phyloP scores from a whole-genome alignment of 2,888 invertebrate species.

The Papilio elwesi region DNA sequence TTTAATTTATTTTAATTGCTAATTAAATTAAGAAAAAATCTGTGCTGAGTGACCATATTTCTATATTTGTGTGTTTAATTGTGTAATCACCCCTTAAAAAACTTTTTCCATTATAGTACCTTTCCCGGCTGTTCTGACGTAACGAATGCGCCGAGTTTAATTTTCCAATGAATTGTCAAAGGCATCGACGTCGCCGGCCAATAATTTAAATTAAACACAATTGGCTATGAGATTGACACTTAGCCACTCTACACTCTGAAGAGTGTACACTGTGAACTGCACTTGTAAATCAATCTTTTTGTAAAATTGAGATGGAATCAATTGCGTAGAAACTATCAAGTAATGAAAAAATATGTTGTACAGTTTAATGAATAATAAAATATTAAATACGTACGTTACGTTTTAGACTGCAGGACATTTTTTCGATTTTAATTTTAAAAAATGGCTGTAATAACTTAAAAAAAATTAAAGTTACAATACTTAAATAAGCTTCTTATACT shows the following conservation, averaged over 20 bases:
- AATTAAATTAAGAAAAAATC: too few species aligned
- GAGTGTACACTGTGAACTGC: too few species aligned
- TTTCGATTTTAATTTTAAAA: neutral
- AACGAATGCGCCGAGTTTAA: constrained; percentile 43
- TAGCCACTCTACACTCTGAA: constrained; percentile 17
- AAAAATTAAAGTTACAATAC: too few species aligned
- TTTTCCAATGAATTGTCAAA: constrained; percentile 47
- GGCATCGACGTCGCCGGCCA: constrained; percentile 43
- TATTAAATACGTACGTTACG: neutral
- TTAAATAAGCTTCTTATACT: too few species aligned
- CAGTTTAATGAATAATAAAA: neutral
- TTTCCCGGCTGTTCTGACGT: constrained; percentile 39
- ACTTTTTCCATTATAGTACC: neutral
- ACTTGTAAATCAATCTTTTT: neutral
- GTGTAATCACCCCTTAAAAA: too few species aligned
- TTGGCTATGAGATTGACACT: constrained; percentile 40
- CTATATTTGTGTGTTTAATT: too few species aligned
- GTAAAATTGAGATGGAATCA: neutral
- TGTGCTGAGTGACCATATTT: too few species aligned
- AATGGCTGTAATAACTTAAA: too few species aligned
- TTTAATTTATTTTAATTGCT: too few species aligned
- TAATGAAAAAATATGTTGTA: neutral
- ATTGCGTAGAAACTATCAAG: neutral
- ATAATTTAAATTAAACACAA: constrained; percentile 42
- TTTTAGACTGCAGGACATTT: neutral